phyloP scores from a whole-genome alignment of 2,113 vertebrate species.

The Anas platyrhynchos region DNA sequence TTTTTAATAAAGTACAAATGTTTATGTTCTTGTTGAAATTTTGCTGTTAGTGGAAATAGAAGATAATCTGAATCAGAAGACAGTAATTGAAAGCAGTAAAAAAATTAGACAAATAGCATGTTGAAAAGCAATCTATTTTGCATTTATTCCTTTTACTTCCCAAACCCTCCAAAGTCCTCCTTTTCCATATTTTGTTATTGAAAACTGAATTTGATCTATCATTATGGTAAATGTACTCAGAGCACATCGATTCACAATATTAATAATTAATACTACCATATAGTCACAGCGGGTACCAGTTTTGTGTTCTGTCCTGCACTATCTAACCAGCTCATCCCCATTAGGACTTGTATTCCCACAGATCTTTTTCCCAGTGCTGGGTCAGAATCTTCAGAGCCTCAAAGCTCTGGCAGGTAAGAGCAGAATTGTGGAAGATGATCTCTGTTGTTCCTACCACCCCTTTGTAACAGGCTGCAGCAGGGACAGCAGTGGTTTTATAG shows the following conservation, averaged over 20 bases:
- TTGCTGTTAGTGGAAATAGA: neutral
- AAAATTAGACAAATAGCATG: neutral
- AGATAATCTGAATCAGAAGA: neutral
- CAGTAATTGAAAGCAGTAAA: neutral
- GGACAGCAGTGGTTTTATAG: neutral
- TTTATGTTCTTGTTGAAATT: neutral
- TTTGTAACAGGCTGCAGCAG: fast-evolving
- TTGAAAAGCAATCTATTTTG: neutral
- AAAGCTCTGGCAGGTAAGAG: neutral
- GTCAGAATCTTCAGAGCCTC: neutral
- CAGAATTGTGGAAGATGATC: neutral
- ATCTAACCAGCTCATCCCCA: neutral
- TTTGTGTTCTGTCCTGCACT: neutral
- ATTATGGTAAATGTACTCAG: neutral
- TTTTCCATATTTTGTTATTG: neutral
- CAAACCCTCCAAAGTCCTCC: neutral
- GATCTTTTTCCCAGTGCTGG: neutral
- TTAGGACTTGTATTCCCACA: neutral
- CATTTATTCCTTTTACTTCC: neutral
- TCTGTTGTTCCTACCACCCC: neutral
- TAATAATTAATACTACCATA: neutral
- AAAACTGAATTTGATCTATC: neutral
- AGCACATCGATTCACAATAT: neutral
- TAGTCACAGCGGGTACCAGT: neutral
- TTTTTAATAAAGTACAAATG: neutral